Evolutionary conservation across 2,888 invertebrate genomes (phyloP).

Genomic region (Cheilosia vernalis): DNA sequence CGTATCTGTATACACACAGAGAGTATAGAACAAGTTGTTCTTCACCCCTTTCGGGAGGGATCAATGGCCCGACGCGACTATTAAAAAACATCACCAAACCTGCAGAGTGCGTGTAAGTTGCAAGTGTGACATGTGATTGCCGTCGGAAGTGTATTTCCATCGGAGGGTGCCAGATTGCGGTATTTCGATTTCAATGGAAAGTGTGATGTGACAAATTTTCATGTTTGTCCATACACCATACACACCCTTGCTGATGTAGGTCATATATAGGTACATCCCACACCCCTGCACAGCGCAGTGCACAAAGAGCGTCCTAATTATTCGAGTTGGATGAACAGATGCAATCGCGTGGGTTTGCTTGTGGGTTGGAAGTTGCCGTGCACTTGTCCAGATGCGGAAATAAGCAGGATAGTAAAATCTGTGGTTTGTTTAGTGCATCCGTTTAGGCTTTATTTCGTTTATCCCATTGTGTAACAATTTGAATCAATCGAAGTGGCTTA

Average conservation of each 20-base stretch:
- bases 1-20: neutral
- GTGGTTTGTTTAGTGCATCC: slow-evolving; percentile 57
- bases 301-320: slow-evolving; percentile 59
- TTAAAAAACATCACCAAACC: slow-evolving; percentile 56
- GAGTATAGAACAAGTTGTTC: slow-evolving; percentile 47
- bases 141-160: slow-evolving; percentile 8
- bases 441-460: slow-evolving; percentile 29
- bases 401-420: slow-evolving; percentile 14
- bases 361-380: slow-evolving; percentile 20
- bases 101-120: slow-evolving; percentile 41
- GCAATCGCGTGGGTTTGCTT: slow-evolving; percentile 52
- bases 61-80: slow-evolving; percentile 64
- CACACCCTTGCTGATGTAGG: slow-evolving; percentile 38
- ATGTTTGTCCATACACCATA: slow-evolving; percentile 20
- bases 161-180: slow-evolving; percentile 68
- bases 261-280: slow-evolving; percentile 39
- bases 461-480: neutral
- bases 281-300: too few species aligned
- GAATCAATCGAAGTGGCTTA: too few species aligned
- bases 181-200: slow-evolving; percentile 64
- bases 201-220: slow-evolving; percentile 73
- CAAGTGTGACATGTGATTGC: slow-evolving; percentile 7
- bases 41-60: slow-evolving; percentile 60
- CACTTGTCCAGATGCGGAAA: slow-evolving; percentile 72
- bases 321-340: slow-evolving; percentile 67